Conservation (phyloP, 2,113 vertebrate species). For the Scalopus aquaticus region DNA sequence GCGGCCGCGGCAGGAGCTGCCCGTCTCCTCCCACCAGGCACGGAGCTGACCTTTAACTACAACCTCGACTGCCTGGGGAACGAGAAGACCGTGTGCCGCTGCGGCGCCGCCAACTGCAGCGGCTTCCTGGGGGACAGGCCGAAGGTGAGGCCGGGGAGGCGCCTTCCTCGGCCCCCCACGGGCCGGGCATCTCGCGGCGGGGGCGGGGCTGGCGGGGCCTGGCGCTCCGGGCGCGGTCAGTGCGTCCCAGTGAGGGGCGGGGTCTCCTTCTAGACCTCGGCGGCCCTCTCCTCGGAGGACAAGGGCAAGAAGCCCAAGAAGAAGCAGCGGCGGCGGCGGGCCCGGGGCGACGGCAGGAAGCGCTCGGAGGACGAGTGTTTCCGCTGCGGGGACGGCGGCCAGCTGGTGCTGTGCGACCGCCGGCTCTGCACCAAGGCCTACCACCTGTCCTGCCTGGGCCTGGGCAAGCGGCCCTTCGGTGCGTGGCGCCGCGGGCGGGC, state of each 20-base stretch:
- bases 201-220: neutral
- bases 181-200: neutral
- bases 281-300: constrained; percentile 89
- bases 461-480: constrained; percentile 98
- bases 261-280: constrained; percentile 83
- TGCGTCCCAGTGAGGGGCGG: neutral
- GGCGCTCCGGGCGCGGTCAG: neutral
- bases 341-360: constrained; percentile 88
- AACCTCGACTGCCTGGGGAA: constrained; percentile 98
- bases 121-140: constrained; percentile 98
- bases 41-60: constrained; percentile 98
- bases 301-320: constrained; percentile 94
- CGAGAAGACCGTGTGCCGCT: constrained; percentile 97
- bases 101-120: constrained; percentile 97
- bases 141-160: constrained; percentile 85
- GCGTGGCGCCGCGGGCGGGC: constrained; percentile 66
- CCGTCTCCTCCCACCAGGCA: constrained; percentile 84
- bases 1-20: neutral
- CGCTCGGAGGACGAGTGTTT: constrained; percentile 97
- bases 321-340: constrained; percentile 85
- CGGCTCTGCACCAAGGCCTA: constrained; percentile 97
- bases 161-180: neutral
- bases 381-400: constrained; percentile 95
- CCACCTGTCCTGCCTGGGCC: constrained; percentile 95
- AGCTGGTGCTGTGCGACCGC: constrained; percentile 95